Conservation (phyloP, 2,113 vertebrate genomes). For the Lamprologus ornatipinnis region DNA sequence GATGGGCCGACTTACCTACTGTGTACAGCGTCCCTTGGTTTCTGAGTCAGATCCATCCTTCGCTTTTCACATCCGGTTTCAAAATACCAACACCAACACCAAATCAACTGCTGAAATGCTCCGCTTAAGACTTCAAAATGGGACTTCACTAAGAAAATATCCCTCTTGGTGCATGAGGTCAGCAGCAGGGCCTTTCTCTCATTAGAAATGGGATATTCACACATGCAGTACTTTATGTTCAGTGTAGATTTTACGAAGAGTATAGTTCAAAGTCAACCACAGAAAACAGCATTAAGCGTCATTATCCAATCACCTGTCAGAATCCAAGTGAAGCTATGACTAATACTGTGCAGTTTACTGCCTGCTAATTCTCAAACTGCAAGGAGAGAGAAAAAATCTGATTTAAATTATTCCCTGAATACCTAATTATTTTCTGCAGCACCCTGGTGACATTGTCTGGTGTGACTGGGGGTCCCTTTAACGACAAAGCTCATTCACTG, state of each 20-base stretch:
- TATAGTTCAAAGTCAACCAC: background rate
- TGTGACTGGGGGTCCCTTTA: background rate
- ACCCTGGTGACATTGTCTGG: background rate
- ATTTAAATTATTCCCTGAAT: slow-evolving; percentile 5
- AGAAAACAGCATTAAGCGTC: background rate
- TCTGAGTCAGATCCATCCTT: background rate
- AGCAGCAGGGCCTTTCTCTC: background rate
- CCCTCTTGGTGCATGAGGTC: background rate
- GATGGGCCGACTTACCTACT: background rate
- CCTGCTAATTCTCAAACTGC: background rate
- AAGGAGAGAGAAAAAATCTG: background rate
- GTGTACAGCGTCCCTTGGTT: background rate
- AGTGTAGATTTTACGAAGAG: background rate
- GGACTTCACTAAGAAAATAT: background rate
- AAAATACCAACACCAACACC: background rate
- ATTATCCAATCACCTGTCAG: background rate
- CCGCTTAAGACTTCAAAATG: background rate
- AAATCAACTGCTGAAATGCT: background rate
- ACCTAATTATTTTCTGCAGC: slow-evolving; percentile 20
- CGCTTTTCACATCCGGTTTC: background rate
- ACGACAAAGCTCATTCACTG: background rate
- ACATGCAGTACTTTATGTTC: background rate
- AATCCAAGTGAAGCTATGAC: background rate
- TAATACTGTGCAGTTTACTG: background rate
- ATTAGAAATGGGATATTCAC: background rate